Evolutionary conservation across 2,797 vertebrate species (phyloP).

Genomic region (Coccyzus lansbergi): DNA sequence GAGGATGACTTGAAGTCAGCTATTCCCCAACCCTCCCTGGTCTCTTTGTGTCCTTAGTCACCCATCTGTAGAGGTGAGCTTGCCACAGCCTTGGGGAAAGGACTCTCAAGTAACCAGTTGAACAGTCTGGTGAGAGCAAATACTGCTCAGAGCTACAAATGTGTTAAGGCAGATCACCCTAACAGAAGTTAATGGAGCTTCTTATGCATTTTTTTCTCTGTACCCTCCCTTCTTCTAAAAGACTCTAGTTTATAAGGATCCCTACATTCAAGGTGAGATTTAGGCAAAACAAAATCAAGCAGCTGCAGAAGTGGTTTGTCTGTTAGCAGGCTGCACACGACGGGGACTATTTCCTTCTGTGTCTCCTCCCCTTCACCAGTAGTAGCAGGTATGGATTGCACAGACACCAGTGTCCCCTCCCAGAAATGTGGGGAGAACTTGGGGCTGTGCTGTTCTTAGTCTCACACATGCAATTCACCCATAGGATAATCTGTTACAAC

Average conservation of each 20-base stretch:
- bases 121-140: not conserved
- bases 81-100: not conserved
- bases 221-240: not conserved
- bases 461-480: not conserved
- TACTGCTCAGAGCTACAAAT: not conserved
- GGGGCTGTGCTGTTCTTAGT: not conserved
- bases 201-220: not conserved
- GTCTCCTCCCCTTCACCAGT: no score
- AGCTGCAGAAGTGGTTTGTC: not conserved
- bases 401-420: not conserved
- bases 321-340: not conserved
- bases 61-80: not conserved
- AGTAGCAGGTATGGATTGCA: not conserved
- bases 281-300: not conserved
- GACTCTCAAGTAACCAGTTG: not conserved
- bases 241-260: not conserved
- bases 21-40: not conserved
- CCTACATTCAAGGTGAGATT: not conserved
- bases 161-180: not conserved
- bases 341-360: fast-evolving
- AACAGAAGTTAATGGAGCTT: not conserved
- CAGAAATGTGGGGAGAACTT: not conserved
- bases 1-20: not conserved
- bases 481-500: no score
- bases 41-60: not conserved